phyloP scores from a whole-genome alignment of 2,113 vertebrate genomes.

The Morphnarchus princeps region DNA sequence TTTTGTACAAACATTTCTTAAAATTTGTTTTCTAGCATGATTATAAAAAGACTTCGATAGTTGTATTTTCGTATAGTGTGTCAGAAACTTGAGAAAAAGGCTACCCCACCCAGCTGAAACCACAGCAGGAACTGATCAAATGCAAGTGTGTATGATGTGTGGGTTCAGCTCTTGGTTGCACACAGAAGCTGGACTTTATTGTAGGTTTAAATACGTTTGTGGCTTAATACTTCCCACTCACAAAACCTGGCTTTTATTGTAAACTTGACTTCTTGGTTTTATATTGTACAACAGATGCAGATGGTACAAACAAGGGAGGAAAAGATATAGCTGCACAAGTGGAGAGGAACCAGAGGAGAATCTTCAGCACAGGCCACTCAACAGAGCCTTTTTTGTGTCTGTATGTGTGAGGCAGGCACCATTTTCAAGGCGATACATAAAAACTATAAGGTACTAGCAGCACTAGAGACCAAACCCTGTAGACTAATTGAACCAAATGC shows the following conservation, averaged over 20 bases:
- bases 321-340: neutral
- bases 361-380: neutral
- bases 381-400: neutral
- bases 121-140: constrained; percentile 56
- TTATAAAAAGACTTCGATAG: neutral
- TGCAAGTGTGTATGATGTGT: neutral
- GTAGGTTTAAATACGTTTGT: neutral
- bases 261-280: neutral
- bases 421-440: neutral
- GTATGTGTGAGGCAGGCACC: neutral
- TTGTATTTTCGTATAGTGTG: neutral
- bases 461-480: neutral
- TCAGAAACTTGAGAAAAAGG: constrained; percentile 23
- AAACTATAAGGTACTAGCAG: neutral
- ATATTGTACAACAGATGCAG: neutral
- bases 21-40: neutral
- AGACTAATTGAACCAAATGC: neutral
- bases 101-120: constrained; percentile 65
- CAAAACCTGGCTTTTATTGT: neutral
- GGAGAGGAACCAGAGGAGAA: neutral
- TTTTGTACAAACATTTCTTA: neutral
- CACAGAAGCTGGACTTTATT: constrained; percentile 16
- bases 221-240: neutral
- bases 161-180: constrained; percentile 10
- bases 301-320: neutral